Conservation (phyloP, 1,140 invertebrate species). For the Scaptomyza pallida region DNA sequence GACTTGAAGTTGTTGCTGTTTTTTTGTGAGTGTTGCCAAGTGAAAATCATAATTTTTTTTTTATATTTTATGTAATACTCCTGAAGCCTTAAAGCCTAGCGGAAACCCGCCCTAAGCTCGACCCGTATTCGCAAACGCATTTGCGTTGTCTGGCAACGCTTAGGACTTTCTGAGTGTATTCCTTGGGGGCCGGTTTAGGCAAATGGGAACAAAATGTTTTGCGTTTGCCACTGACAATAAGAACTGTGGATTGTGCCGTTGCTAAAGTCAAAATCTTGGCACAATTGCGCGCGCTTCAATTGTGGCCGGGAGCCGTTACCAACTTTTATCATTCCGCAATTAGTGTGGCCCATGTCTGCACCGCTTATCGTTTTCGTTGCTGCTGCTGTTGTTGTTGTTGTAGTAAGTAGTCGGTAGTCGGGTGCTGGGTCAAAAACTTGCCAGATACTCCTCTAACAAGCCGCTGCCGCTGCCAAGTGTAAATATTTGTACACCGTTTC, state of each 20-base stretch:
- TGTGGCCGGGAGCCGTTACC: conserved; percentile 49
- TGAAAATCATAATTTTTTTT: conserved; percentile 77
- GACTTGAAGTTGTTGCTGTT: conserved; percentile 12
- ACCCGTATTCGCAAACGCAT: neutral
- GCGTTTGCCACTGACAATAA: conserved; percentile 37
- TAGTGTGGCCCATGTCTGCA: conserved; percentile 70
- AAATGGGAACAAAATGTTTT: conserved; percentile 52
- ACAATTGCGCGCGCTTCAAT: conserved; percentile 52
- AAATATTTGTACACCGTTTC: conserved; percentile 77
- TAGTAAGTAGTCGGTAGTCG: conserved; percentile 37
- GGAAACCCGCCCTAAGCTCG: conserved; percentile 14
- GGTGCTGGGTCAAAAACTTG: conserved; percentile 41
- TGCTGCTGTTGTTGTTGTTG: conserved; percentile 12
- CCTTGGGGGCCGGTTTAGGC: conserved; percentile 76
- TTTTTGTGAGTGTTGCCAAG: conserved; percentile 36
- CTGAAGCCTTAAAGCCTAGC: conserved; percentile 59
- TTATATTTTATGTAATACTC: conserved; percentile 75
- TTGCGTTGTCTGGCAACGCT: conserved; percentile 69
- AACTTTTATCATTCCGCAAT: conserved; percentile 79
- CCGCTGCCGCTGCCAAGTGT: conserved; percentile 46
- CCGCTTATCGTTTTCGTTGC: conserved; percentile 54
- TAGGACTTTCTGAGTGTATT: conserved; percentile 43
- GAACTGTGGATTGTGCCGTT: conserved; percentile 39
- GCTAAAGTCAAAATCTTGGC: conserved; percentile 54
- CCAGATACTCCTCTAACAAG: conserved; percentile 41